Evolutionary conservation across 2,888 invertebrate genomes (phyloP).

Genomic region (Blomia tropicalis): DNA sequence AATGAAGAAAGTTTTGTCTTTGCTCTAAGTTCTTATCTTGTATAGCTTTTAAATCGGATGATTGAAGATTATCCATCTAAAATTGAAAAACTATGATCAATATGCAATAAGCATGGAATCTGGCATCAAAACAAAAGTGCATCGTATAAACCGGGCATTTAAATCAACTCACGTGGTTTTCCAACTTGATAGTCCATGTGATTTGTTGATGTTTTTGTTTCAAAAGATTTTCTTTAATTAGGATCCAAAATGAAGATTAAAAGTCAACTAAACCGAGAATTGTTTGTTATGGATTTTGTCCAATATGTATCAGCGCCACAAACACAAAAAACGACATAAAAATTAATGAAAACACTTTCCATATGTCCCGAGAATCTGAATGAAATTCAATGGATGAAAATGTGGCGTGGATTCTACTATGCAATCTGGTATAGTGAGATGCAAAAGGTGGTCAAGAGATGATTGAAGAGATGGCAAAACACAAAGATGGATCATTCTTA

Average conservation of each 20-base stretch:
- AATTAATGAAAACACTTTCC: background rate
- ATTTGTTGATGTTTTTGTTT: too few relatives aligned
- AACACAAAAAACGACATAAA: background rate
- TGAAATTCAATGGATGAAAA: slow-evolving; percentile 5
- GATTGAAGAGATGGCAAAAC: slow-evolving; percentile 10
- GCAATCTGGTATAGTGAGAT: slow-evolving; percentile 26
- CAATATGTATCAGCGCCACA: slow-evolving; percentile 20
- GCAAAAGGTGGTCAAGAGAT: slow-evolving; percentile 25
- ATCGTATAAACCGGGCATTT: too few relatives aligned
- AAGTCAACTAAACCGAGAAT: slow-evolving; percentile 21
- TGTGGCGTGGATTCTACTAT: slow-evolving; percentile 26
- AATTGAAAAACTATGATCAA: too few relatives aligned
- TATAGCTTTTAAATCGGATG: background rate
- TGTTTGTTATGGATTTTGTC: slow-evolving; percentile 19
- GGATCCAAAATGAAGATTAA: slow-evolving; percentile 27
- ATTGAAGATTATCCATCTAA: too few relatives aligned
- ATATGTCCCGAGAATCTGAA: slow-evolving; percentile 12
- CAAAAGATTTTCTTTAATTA: too few relatives aligned
- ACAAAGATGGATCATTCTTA: slow-evolving; percentile 2
- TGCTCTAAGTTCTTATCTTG: background rate
- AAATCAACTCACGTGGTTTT: too few relatives aligned
- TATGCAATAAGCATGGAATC: too few relatives aligned
- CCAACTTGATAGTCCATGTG: too few relatives aligned
- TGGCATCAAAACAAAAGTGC: too few relatives aligned
- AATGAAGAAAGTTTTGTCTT: background rate